Evolutionary conservation across 1,140 invertebrate genomes (phyloP).

Genomic region (Neotoxoptera formosana): DNA sequence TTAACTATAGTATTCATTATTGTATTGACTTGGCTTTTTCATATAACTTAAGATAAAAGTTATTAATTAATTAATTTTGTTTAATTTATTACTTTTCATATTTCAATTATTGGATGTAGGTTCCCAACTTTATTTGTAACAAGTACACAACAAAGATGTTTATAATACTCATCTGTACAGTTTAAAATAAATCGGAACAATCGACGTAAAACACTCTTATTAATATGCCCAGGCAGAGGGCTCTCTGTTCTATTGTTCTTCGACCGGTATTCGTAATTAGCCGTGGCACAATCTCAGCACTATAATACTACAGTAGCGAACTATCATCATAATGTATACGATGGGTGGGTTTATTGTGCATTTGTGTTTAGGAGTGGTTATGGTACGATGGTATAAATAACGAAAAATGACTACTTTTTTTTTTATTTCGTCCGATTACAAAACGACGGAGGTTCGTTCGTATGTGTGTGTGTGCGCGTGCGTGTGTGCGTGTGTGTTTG

Average conservation of each 20-base stretch:
- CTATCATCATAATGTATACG: not conserved
- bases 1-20: not conserved
- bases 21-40: not conserved
- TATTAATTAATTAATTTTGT: not conserved
- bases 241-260: constrained; percentile 6
- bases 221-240: not conserved
- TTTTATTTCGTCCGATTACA: not conserved
- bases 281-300: not conserved
- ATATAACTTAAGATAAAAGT: not conserved
- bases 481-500: not conserved
- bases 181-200: not conserved
- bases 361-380: not conserved
- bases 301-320: not conserved
- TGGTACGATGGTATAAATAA: not conserved
- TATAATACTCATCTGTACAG: not conserved
- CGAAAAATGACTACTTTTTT: not conserved
- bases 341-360: not conserved
- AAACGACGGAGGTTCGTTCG: not conserved
- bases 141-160: not conserved
- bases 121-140: not conserved
- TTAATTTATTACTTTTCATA: not conserved
- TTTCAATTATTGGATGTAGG: not conserved
- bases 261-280: not conserved
- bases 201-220: not conserved
- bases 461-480: not conserved